Base-by-base conservation (phyloP, 2,888 invertebrate species). In the Bruchidius siliquastri region DNA sequence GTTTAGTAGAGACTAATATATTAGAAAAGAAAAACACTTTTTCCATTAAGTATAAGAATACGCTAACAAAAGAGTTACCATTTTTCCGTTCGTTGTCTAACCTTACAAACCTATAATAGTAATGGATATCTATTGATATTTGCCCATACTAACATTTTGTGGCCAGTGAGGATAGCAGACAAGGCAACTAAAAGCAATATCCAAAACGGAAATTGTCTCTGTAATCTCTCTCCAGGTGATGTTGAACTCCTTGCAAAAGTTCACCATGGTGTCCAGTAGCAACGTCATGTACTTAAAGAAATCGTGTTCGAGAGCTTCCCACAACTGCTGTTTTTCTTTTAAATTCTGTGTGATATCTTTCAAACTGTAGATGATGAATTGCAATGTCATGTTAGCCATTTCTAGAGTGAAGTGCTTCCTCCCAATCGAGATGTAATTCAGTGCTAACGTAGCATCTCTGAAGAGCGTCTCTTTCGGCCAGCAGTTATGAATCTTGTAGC, bases 141-240 rank as follows among this genome's bases (percentile, higher is more conserved):
- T n/a, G n/a, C n/a, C n/a, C 49, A 49, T 49, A 49, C 49, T 49
- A 49, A 49, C 49, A 49, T 49, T 49, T 13, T 49, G 49, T 49
- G 49, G 49, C 49, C 49, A 49, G 13, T 49, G 49, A 49, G 49
- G 49, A 49, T 49, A 49, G 49, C 49, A 49, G 1, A 13, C 49
- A 22, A 91, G 80, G 72, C 91, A 87, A 75, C 87, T 88, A 75
- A 90, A 86, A 13, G 88, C 87, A 4, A 88, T 85, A 69, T 88
- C 87, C 67, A 90, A 85, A 20, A 95, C 86, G 77, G 92, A 92
- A 75, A 93, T 88, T 0, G 93, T 91, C 87, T 95, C 94, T 0
- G 94, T 88, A 74, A 92, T 93, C 79, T 94, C 93, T 74, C 91
- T 90, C 94, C 94, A 94, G 49, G 92, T 92, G 20, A 94, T 91